A percentile compares a stretch with the other conserved stretches of the same genome.
phyloP scores from a whole-genome alignment of 2,888 invertebrate genomes.

The Lottia scabra region DNA sequence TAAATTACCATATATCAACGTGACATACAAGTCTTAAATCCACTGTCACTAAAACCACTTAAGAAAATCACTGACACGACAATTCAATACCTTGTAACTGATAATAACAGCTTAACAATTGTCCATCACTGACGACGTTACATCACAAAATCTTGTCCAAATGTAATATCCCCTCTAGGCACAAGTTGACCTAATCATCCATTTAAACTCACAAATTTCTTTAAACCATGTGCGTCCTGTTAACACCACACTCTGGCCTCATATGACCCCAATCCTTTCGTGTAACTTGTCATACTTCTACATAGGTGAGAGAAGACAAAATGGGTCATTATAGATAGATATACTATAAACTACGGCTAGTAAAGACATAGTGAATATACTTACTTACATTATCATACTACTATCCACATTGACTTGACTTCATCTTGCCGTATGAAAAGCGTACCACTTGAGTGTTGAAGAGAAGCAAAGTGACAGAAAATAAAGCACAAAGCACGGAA shows the following conservation, averaged over 20 bases:
- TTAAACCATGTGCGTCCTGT: not conserved
- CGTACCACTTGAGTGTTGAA: slow-evolving; percentile 1
- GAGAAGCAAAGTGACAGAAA: slow-evolving; percentile 2
- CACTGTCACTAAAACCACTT: too few relatives aligned
- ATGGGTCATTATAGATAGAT: not conserved
- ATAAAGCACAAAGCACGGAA: slow-evolving; percentile 6
- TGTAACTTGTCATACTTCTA: not conserved
- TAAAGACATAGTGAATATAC: not conserved
- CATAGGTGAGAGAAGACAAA: slow-evolving; percentile 6
- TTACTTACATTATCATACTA: not conserved
- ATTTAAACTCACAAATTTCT: not conserved
- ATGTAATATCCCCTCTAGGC: not conserved
- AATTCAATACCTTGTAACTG: too few relatives aligned
- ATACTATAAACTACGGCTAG: too few relatives aligned
- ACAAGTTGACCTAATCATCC: slow-evolving; percentile 2
- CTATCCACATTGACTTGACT: not conserved
- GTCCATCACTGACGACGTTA: not conserved
- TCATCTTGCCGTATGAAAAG: not conserved
- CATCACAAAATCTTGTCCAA: not conserved
- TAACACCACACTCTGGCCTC: not conserved
- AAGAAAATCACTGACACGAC: too few relatives aligned
- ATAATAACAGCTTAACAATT: too few relatives aligned
- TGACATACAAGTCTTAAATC: too few relatives aligned
- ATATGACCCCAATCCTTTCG: not conserved
- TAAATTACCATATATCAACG: too few relatives aligned